phyloP scores from a whole-genome alignment of 2,888 invertebrate species.

The Heliconius sara region DNA sequence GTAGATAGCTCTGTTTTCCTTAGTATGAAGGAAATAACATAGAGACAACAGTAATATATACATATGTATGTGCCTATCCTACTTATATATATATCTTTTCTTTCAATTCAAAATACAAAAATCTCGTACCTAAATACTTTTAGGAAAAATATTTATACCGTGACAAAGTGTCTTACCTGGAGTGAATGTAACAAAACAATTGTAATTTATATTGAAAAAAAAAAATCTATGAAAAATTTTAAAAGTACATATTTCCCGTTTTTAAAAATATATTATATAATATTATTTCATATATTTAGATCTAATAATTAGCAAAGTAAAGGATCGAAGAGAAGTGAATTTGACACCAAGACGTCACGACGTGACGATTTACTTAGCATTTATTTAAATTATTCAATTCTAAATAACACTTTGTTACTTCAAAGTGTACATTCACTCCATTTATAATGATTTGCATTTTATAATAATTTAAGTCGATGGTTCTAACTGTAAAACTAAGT shows the following conservation, averaged over 20 bases:
- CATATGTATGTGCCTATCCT: too few relatives aligned
- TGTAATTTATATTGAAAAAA: neutral
- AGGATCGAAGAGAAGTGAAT: neutral
- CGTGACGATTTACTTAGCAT: neutral
- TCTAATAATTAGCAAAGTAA: too few relatives aligned
- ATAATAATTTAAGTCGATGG: slow-evolving; percentile 53
- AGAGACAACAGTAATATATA: too few relatives aligned
- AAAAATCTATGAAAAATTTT: neutral
- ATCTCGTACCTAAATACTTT: neutral
- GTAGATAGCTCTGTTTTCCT: too few relatives aligned
- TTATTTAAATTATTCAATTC: neutral
- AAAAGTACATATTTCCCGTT: too few relatives aligned
- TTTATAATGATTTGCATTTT: slow-evolving; percentile 69
- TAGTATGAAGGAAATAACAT: too few relatives aligned
- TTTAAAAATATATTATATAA: too few relatives aligned
- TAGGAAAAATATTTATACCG: slow-evolving; percentile 31
- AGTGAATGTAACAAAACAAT: slow-evolving; percentile 38
- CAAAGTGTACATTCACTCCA: slow-evolving; percentile 52
- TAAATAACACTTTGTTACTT: neutral
- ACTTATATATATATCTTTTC: too few relatives aligned
- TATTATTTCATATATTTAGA: too few relatives aligned
- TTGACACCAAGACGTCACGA: neutral
- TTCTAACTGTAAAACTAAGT: slow-evolving; percentile 49
- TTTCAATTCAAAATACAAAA: too few relatives aligned
- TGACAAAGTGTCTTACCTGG: slow-evolving; percentile 36